These are phyloP conservation scores for Patella vulgata DNA, from an alignment of 1,140 invertebrate species.

Conservation along the genomic window DNA sequence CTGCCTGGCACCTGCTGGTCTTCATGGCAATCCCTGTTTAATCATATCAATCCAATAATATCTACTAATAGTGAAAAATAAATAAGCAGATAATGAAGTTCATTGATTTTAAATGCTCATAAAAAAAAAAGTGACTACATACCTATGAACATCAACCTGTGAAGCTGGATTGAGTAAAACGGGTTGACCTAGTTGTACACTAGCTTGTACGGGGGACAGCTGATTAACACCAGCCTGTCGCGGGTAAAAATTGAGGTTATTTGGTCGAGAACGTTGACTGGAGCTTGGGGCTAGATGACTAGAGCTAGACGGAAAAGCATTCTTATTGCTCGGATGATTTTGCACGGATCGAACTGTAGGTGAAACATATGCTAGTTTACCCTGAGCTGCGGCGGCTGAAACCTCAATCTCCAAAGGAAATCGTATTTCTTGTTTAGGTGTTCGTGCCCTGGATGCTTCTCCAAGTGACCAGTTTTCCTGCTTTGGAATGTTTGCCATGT, in stretches of 20 bases:
- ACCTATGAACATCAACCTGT: conserved; percentile 58
- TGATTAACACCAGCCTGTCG: conserved; percentile 44
- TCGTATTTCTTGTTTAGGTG: conserved; percentile 48
- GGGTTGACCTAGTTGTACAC: conserved; percentile 61
- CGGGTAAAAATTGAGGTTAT: conserved; percentile 40
- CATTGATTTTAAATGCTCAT: too few relatives aligned
- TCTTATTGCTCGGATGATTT: conserved; percentile 22
- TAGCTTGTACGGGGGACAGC: conserved; percentile 56
- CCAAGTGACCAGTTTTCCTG: conserved; percentile 29
- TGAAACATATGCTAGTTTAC: conserved; percentile 60
- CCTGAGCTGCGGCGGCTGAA: conserved; percentile 53
- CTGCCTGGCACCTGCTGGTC: too few relatives aligned
- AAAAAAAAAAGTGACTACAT: too few relatives aligned
- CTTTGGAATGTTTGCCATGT: conserved; percentile 46
- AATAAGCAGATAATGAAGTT: too few relatives aligned
- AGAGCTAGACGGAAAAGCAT: neutral
- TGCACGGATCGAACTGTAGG: conserved; percentile 53
- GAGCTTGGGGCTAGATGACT: conserved; percentile 20
- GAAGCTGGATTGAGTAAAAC: conserved; percentile 55
- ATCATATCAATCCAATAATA: too few relatives aligned
- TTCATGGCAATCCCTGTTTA: too few relatives aligned
- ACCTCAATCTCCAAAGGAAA: conserved; percentile 47
- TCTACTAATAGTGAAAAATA: too few relatives aligned
- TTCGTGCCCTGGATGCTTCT: conserved; percentile 28
- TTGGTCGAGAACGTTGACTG: conserved; percentile 37